Base-by-base conservation (phyloP, 1,140 invertebrate genomes). In the Drosophila sechellia region DNA sequence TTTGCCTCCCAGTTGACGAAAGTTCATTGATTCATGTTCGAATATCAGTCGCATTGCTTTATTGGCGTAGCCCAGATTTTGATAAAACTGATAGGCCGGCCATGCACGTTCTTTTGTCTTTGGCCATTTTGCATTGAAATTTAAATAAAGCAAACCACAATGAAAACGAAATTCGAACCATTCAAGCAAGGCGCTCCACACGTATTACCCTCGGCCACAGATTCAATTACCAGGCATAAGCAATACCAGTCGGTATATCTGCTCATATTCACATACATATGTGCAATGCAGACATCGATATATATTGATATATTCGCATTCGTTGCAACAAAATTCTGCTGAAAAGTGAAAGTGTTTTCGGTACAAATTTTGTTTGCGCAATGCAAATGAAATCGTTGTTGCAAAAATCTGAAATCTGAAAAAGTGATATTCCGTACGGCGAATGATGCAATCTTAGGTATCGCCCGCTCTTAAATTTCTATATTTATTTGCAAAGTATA, bases 111-210 rank as follows among this genome's bases (percentile, higher is more conserved):
- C 22, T 37, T 22, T 58, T 46, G 40, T 45, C 39, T 59, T 52
- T 34, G 25, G 56, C 39, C 20, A 45, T 40, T 22, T 71, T 57
- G 70, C 59, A 74, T 76, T 76, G 56, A 80, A 77, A 84, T 80
- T 80, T 68, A 75, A 84, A 85, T 85, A 80, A 68, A 71, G 22
- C 42, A 69, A 77, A 71, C 77, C 81, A 58, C 81, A 80, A 80
- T 68, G 56, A 56, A 69, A 63, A 66, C 60, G 77, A 86, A 85
- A 85, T 77, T 71, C 49, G 60, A 85, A 49, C 64, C 77, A 78
- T 53, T 78, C 77, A 59, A 66, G 77, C 81, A 86, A 85, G 69
- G 81, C 81, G 48, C 55, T 42, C 50, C 49, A 61, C 65, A 76
- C 73, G 55, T 56, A 43, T 61, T 49, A 39, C 43, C 55, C 50